These are phyloP conservation scores for Xenopus borealis DNA, from an alignment of 2,113 vertebrate genomes.

Conservation along the genomic window DNA sequence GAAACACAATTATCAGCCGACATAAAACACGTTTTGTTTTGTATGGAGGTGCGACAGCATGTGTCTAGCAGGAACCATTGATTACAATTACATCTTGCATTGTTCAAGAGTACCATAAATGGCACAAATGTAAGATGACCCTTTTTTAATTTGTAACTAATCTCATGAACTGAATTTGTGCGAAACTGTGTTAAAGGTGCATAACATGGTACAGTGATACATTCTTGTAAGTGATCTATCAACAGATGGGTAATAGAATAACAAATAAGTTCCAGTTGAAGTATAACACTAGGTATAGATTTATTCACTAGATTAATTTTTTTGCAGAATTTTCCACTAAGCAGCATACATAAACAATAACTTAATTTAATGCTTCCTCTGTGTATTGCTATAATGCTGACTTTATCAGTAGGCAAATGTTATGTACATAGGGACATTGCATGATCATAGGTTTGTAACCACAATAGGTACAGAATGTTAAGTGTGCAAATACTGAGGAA, in stretches of 20 bases:
- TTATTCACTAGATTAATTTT: too few relatives aligned
- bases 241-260: conserved; percentile 53
- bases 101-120: conserved; percentile 31
- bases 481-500: too few relatives aligned
- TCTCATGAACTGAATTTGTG: conserved; percentile 6
- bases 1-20: conserved; percentile 13
- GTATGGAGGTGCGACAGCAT: conserved; percentile 24
- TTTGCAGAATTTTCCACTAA: too few relatives aligned
- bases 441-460: too few relatives aligned
- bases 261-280: not conserved
- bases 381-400: too few relatives aligned
- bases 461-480: too few relatives aligned
- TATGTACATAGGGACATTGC: too few relatives aligned
- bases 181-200: not conserved
- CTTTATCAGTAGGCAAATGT: too few relatives aligned
- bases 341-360: too few relatives aligned
- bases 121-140: conserved; percentile 28
- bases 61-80: conserved; percentile 9
- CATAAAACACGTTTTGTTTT: conserved; percentile 28
- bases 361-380: too few relatives aligned
- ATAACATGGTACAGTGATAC: not conserved
- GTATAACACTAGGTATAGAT: too few relatives aligned
- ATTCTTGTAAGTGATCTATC: conserved; percentile 48
- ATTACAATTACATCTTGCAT: conserved; percentile 26
- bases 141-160: conserved; percentile 26